Evolutionary conservation across 1,140 invertebrate species (phyloP).

Genomic region (Pissodes strobi): DNA sequence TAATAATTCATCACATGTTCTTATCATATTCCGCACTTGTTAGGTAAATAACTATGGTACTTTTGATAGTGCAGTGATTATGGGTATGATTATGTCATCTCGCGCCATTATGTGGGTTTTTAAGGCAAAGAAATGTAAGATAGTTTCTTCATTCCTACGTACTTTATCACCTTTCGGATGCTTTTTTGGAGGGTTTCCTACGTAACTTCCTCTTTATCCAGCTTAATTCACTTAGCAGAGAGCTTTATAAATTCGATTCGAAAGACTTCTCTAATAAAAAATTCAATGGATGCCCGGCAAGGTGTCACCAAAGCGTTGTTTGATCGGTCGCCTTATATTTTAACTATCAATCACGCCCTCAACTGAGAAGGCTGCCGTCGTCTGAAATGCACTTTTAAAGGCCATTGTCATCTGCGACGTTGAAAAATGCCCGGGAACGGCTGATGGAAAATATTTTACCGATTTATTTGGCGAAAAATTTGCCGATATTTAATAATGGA

Average conservation of each 20-base stretch:
- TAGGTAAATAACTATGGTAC: too few relatives aligned
- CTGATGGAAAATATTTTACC: background rate
- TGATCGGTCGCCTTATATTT: slow-evolving; percentile 18
- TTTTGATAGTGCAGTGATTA: too few relatives aligned
- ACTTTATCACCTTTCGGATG: too few relatives aligned
- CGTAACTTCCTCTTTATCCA: too few relatives aligned
- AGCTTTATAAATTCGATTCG: slow-evolving; percentile 8
- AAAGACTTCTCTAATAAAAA: slow-evolving; percentile 19
- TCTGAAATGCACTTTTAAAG: slow-evolving; percentile 25
- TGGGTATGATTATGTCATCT: too few relatives aligned
- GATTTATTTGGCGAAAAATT: slow-evolving; percentile 12
- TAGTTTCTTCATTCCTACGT: too few relatives aligned
- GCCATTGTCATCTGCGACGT: slow-evolving; percentile 16
- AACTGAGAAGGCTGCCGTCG: slow-evolving; percentile 16
- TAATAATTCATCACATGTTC: too few relatives aligned
- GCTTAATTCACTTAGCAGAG: background rate
- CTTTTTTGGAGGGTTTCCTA: too few relatives aligned
- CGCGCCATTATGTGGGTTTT: too few relatives aligned
- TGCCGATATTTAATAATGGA: background rate
- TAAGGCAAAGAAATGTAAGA: too few relatives aligned
- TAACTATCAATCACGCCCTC: slow-evolving; percentile 20
- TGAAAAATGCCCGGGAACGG: slow-evolving; percentile 21
- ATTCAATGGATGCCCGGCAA: slow-evolving; percentile 16
- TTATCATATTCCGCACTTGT: too few relatives aligned
- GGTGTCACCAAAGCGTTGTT: slow-evolving; percentile 10